Evolutionary conservation across 2,888 invertebrate species (phyloP).

Genomic region (Griposia aprilina): DNA sequence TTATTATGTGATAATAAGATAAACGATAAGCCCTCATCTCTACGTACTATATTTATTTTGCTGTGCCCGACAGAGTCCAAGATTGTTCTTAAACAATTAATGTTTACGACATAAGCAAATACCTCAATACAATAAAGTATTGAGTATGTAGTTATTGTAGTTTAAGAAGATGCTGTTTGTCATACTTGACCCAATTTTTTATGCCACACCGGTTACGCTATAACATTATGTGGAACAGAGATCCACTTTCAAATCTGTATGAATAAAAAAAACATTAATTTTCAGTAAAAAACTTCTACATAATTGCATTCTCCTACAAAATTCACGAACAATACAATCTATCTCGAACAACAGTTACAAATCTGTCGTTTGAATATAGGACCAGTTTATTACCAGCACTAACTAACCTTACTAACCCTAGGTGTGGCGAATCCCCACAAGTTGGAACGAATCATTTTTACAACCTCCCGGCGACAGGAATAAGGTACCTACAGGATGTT

Average conservation of each 20-base stretch:
- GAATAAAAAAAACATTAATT: not conserved
- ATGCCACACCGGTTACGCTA: not conserved
- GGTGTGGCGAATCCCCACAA: slow-evolving; percentile 68
- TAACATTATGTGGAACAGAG: not conserved
- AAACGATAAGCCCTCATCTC: too few species aligned
- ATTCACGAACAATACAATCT: slow-evolving; percentile 13
- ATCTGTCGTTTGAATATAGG: slow-evolving; percentile 51
- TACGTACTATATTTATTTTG: too few species aligned
- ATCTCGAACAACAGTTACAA: slow-evolving; percentile 19
- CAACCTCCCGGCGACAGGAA: slow-evolving; percentile 60
- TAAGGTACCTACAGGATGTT: slow-evolving; percentile 55
- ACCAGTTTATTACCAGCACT: slow-evolving; percentile 29
- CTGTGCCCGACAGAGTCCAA: too few species aligned
- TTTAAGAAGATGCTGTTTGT: not conserved
- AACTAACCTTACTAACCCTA: slow-evolving; percentile 48
- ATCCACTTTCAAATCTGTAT: not conserved
- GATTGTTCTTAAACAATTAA: too few species aligned
- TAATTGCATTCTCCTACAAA: not conserved
- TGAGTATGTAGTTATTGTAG: not conserved
- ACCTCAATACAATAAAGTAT: too few species aligned
- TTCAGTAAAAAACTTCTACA: not conserved
- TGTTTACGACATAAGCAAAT: too few species aligned
- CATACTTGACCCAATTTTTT: too few species aligned
- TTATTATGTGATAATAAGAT: too few species aligned
- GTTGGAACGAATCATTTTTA: slow-evolving; percentile 78